phyloP scores from a whole-genome alignment of 35 echinoderm and acorn worm species.

The Acanthaster planci region DNA sequence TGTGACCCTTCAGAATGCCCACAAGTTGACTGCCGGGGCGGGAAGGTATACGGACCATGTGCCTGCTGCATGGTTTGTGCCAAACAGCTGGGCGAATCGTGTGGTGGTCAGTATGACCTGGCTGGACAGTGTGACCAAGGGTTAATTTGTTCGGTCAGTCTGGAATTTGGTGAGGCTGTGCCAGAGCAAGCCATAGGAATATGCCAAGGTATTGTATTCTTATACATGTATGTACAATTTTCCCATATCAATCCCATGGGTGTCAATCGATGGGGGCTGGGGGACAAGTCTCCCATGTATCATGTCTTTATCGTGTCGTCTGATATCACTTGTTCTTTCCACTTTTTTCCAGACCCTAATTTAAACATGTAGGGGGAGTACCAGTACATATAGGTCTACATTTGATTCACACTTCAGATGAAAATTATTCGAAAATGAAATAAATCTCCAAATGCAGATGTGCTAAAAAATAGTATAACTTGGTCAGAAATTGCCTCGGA shows the following conservation, averaged over 20 bases:
- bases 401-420: too few relatives aligned
- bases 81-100: slow-evolving; percentile 67
- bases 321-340: background rate
- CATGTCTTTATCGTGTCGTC: background rate
- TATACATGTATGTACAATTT: too few relatives aligned
- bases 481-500: too few relatives aligned
- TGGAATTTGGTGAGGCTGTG: slow-evolving; percentile 42
- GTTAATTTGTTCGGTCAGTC: slow-evolving; percentile 54
- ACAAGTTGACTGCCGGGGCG: slow-evolving; percentile 51
- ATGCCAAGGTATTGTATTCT: slow-evolving; percentile 29
- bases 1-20: slow-evolving; percentile 53
- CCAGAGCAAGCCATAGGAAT: slow-evolving; percentile 20
- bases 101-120: slow-evolving; percentile 61
- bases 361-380: too few relatives aligned
- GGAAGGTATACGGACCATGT: slow-evolving; percentile 58
- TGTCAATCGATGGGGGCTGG: too few relatives aligned
- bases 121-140: slow-evolving; percentile 67
- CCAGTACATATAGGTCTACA: too few relatives aligned
- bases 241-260: too few relatives aligned
- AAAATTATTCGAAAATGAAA: too few relatives aligned
- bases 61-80: slow-evolving; percentile 81
- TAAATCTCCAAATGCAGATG: too few relatives aligned
- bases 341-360: too few relatives aligned
- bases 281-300: too few relatives aligned
- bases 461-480: too few relatives aligned